phyloP scores from a whole-genome alignment of 1,140 invertebrate genomes.

The Anoplophora glabripennis region DNA sequence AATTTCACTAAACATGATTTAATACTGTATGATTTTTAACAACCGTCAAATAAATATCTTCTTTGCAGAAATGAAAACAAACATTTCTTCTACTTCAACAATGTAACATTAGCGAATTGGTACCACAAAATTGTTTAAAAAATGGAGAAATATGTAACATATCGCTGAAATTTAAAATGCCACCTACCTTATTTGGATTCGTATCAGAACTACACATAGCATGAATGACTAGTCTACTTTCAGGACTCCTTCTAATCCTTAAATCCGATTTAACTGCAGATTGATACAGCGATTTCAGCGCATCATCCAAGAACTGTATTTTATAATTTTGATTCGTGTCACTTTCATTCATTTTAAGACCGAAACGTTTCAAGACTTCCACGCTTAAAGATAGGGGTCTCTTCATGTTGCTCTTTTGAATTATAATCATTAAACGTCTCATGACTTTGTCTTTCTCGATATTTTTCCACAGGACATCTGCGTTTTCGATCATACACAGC shows the following conservation, averaged over 20 bases:
- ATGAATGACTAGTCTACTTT: slow-evolving; percentile 31
- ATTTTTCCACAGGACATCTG: slow-evolving; percentile 1
- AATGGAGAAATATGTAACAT: too few relatives aligned
- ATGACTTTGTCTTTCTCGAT: slow-evolving; percentile 15
- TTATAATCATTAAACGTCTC: slow-evolving; percentile 22
- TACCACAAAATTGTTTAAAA: too few relatives aligned
- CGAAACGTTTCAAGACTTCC: slow-evolving; percentile 15
- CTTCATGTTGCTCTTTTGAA: slow-evolving; percentile 32
- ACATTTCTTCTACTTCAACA: too few relatives aligned
- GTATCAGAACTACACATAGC: slow-evolving; percentile 28
- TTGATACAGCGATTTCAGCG: slow-evolving; percentile 17
- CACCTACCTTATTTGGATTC: slow-evolving; percentile 24
- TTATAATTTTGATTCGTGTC: slow-evolving; percentile 17
- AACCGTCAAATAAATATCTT: too few relatives aligned
- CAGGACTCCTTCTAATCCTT: slow-evolving; percentile 33
- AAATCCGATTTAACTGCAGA: slow-evolving; percentile 14
- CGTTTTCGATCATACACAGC: slow-evolving; percentile 15
- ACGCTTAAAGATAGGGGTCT: slow-evolving; percentile 24
- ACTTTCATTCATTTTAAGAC: slow-evolving; percentile 14
- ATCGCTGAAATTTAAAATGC: too few relatives aligned
- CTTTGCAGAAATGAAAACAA: too few relatives aligned
- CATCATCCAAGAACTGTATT: slow-evolving; percentile 24
- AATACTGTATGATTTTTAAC: too few relatives aligned
- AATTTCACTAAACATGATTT: too few relatives aligned
- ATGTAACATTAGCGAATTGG: too few relatives aligned